Evolutionary conservation across 2,113 vertebrate genomes (phyloP).

Genomic region (Melanostigma gelatinosum): DNA sequence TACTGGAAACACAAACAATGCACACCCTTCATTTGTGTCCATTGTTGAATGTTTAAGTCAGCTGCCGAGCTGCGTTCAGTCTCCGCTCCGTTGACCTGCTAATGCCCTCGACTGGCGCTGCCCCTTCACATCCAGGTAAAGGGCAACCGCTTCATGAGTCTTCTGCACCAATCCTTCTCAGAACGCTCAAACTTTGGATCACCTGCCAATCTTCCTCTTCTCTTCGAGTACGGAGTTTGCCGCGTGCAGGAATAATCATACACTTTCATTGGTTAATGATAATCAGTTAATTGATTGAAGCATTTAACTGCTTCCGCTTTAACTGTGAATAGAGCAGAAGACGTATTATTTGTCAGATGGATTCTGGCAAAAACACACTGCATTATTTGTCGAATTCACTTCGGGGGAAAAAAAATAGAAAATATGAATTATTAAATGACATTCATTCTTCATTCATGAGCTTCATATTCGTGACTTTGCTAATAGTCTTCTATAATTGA

Average conservation of each 20-base stretch:
- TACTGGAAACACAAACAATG: conserved; percentile 3
- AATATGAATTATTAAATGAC: not conserved
- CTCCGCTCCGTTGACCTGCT: conserved; percentile 38
- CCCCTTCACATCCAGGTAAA: conserved; percentile 25
- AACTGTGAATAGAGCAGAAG: not conserved
- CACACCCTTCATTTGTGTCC: not conserved
- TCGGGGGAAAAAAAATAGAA: not conserved
- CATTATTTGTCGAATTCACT: not conserved
- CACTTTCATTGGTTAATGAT: conserved; percentile 23
- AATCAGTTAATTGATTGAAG: conserved; percentile 25
- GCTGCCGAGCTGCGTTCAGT: conserved; percentile 6
- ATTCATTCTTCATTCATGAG: not conserved
- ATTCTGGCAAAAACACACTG: not conserved
- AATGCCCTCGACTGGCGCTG: conserved; percentile 46
- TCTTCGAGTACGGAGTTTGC: not conserved
- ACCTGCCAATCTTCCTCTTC: conserved; percentile 1
- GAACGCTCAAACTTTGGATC: not conserved
- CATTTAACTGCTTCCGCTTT: conserved; percentile 1
- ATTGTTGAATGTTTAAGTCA: conserved; percentile 11
- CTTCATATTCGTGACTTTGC: not conserved
- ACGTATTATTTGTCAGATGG: not conserved
- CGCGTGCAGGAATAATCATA: conserved; percentile 36
- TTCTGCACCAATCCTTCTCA: not conserved
- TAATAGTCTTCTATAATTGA: not conserved
- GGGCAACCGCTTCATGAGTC: not conserved